Conservation (phyloP, 2,797 vertebrate genomes). For the Sebastes goodei region DNA sequence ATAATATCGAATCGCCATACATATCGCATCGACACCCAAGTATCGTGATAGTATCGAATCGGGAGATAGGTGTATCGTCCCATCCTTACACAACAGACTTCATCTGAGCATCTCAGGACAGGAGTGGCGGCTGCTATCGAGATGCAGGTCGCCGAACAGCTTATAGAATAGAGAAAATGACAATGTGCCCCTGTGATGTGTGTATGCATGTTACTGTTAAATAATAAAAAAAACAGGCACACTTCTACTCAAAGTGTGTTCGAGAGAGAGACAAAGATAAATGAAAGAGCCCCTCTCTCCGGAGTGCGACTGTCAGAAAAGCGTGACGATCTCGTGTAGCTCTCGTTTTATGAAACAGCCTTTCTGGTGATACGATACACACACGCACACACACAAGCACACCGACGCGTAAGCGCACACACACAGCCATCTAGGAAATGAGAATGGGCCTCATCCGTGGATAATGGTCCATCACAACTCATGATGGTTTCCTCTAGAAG, state of each 20-base stretch:
- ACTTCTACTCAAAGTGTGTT: not conserved
- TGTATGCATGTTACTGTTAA: not conserved
- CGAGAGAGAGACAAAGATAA: not conserved
- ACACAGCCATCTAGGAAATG: slow-evolving; percentile 73
- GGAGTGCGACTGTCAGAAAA: slow-evolving; percentile 13
- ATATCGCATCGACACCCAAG: too few species aligned
- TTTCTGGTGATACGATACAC: slow-evolving; percentile 11
- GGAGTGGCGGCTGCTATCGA: not conserved
- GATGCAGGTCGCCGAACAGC: not conserved
- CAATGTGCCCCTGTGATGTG: not conserved
- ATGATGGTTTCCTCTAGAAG: slow-evolving; percentile 77
- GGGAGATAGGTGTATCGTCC: too few species aligned
- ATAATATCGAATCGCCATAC: too few species aligned
- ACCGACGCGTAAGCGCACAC: slow-evolving; percentile 6
- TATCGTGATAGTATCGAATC: too few species aligned
- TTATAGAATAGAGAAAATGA: not conserved
- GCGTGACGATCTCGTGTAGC: slow-evolving; percentile 41
- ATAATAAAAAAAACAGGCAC: slow-evolving; percentile 6
- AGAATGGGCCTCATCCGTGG: slow-evolving; percentile 68
- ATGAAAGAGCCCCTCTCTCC: not conserved
- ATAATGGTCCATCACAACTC: slow-evolving; percentile 77
- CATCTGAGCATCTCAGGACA: not conserved
- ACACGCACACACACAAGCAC: not conserved
- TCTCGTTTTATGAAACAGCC: slow-evolving; percentile 52
- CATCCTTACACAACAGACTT: too few species aligned